phyloP scores from a whole-genome alignment of 2,888 invertebrate species.

The Mantis religiosa region DNA sequence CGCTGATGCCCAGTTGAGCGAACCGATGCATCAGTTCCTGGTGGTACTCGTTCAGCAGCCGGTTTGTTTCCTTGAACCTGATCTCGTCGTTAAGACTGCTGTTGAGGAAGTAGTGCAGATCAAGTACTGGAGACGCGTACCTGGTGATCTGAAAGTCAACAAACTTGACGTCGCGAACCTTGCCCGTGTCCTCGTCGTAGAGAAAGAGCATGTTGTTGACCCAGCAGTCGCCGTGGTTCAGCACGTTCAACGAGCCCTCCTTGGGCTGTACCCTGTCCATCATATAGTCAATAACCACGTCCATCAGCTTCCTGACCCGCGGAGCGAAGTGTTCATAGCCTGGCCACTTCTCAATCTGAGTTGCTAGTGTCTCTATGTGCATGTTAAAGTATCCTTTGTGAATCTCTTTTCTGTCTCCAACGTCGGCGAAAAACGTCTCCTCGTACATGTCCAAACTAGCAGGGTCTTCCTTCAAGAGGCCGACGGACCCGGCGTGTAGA shows the following conservation, averaged over 20 bases:
- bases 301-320: not conserved
- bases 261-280: not conserved
- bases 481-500: conserved; percentile 28
- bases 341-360: conserved; percentile 5
- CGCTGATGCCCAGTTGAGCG: not conserved
- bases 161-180: conserved; percentile 18
- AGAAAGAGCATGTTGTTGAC: conserved; percentile 29
- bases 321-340: conserved; percentile 7
- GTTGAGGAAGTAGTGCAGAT: conserved; percentile 29
- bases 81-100: conserved; percentile 15
- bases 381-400: not conserved
- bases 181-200: not conserved
- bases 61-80: conserved; percentile 4
- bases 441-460: not conserved
- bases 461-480: conserved; percentile 11
- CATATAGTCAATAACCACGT: not conserved
- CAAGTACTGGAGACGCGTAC: conserved; percentile 23
- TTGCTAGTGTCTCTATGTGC: not conserved
- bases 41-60: conserved; percentile 24
- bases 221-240: conserved; percentile 31
- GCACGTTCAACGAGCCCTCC: not conserved
- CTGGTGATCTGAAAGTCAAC: conserved; percentile 28
- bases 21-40: not conserved
- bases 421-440: conserved; percentile 1
- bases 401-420: not conserved